phyloP scores from a whole-genome alignment of 2,113 vertebrate species.

The Pimephales promelas region DNA sequence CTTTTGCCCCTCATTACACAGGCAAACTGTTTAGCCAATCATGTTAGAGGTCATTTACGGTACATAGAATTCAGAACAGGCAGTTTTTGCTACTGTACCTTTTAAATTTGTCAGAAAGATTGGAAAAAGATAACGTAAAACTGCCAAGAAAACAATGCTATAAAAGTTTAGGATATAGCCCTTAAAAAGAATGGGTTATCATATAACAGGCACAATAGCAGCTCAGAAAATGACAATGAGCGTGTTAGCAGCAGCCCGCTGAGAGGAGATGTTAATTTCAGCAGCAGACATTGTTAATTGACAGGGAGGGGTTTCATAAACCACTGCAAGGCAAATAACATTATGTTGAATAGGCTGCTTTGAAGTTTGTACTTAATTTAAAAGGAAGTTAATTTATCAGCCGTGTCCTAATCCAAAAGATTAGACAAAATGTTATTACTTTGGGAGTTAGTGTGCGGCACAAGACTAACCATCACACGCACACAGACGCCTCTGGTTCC shows the following conservation, averaged over 20 bases:
- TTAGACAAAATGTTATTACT: slow-evolving; percentile 32
- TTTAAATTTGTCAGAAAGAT: background rate
- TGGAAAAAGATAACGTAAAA: background rate
- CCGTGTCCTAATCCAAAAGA: slow-evolving; percentile 13
- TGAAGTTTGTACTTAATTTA: slow-evolving; percentile 23
- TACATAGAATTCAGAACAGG: background rate
- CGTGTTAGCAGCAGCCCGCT: background rate
- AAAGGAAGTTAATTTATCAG: slow-evolving; percentile 25
- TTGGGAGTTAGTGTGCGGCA: slow-evolving; percentile 1
- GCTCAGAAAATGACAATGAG: background rate
- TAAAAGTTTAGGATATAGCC: background rate
- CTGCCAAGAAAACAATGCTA: background rate
- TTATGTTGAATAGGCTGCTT: slow-evolving; percentile 1
- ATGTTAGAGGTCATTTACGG: background rate
- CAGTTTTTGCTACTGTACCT: background rate
- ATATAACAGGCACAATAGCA: background rate
- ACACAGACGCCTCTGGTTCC: background rate
- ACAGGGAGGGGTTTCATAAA: background rate
- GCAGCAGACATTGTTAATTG: slow-evolving; percentile 13
- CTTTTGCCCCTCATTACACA: background rate
- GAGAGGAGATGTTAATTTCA: slow-evolving; percentile 10
- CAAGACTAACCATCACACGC: slow-evolving; percentile 1
- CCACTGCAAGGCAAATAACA: background rate
- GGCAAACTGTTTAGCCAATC: background rate
- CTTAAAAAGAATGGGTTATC: background rate